Percentiles rank a stretch among this genome's conserved stretches.
phyloP scores from a whole-genome alignment of 2,113 vertebrate species.

The Cololabis saira region DNA sequence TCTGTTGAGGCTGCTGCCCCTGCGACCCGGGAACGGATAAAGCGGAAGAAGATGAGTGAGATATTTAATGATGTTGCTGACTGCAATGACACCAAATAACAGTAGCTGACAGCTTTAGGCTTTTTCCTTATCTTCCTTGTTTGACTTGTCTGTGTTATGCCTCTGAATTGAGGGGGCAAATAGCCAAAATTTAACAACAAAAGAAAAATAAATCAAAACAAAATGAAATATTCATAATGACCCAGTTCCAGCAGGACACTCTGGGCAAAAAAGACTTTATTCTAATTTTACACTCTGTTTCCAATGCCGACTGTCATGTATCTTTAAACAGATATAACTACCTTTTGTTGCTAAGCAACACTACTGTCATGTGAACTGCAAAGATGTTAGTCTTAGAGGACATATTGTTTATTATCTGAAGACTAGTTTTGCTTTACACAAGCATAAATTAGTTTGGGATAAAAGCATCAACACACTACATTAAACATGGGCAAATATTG shows the following conservation, averaged over 20 bases:
- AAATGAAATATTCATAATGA: background rate
- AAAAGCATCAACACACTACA: background rate
- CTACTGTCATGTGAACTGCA: background rate
- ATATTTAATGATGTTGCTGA: no score
- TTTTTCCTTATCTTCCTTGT: conserved; percentile 5
- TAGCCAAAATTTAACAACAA: conserved; percentile 18
- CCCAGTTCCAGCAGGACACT: conserved; percentile 12
- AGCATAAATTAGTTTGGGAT: background rate
- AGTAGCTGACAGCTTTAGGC: conserved; percentile 1
- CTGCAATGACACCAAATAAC: no score
- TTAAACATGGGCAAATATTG: no score
- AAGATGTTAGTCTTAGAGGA: background rate
- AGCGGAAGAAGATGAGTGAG: no score
- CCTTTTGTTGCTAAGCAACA: background rate
- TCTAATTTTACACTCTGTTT: background rate
- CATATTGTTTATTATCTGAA: background rate
- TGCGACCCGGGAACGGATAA: no score
- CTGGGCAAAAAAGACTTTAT: background rate
- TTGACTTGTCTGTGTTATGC: background rate
- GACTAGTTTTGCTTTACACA: background rate
- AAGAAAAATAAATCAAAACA: background rate
- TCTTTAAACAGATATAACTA: background rate
- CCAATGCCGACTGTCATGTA: background rate
- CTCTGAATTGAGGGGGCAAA: conserved; percentile 6
- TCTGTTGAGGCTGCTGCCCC: no score